These are phyloP conservation scores for Argyrosomus japonicus DNA, from an alignment of 2,113 vertebrate genomes.

Conservation along the genomic window DNA sequence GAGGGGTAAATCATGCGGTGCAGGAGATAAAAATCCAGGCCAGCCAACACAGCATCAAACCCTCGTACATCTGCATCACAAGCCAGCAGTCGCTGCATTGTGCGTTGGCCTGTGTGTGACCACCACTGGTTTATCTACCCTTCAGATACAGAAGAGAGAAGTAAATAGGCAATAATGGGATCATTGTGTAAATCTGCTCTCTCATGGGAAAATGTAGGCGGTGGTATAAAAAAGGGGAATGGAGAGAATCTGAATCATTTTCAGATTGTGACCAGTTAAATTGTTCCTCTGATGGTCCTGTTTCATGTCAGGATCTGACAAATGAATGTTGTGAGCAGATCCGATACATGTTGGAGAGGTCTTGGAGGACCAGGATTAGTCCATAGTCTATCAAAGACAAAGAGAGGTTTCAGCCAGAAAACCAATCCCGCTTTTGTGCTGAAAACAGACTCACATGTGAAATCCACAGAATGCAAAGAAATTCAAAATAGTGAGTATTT, in stretches of 20 bases:
- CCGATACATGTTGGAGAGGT: no score
- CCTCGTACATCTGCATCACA: constrained; percentile 31
- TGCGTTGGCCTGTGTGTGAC: constrained; percentile 32
- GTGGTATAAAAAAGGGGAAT: constrained; percentile 29
- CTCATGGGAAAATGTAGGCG: constrained; percentile 44
- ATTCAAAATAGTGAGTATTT: neutral
- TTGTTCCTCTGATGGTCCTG: constrained; percentile 13
- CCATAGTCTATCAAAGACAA: constrained; percentile 16
- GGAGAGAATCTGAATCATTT: constrained; percentile 29
- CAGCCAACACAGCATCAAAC: neutral
- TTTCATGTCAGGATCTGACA: constrained; percentile 50
- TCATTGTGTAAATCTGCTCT: constrained; percentile 58
- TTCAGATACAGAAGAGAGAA: constrained; percentile 55
- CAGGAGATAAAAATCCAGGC: constrained; percentile 38
- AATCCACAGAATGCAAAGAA: constrained; percentile 23
- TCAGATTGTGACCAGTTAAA: constrained; percentile 37
- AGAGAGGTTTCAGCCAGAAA: constrained; percentile 23
- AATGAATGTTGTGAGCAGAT: constrained; percentile 19
- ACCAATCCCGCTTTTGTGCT: constrained; percentile 9
- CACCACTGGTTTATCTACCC: constrained; percentile 39
- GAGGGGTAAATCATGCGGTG: constrained; percentile 26
- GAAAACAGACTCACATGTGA: constrained; percentile 28
- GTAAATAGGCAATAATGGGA: constrained; percentile 63
- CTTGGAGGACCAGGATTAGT: neutral
- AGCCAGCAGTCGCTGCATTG: constrained; percentile 20